Percentiles rank a stretch among this genome's conserved stretches.
phyloP scores from a whole-genome alignment of 2,113 vertebrate species.

The Vimba vimba region DNA sequence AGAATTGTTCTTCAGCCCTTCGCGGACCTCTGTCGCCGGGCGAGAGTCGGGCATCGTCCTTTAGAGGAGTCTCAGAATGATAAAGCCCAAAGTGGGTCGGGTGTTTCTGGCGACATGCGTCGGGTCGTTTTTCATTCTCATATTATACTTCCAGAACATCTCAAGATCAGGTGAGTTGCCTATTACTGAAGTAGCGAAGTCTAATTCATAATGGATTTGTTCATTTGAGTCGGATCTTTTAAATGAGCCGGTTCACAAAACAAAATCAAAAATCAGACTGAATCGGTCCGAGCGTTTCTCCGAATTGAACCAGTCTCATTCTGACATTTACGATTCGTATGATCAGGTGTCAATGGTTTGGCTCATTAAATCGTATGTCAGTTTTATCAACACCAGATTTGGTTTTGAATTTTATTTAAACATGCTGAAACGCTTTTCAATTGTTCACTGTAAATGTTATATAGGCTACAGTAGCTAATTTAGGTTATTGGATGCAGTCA shows the following conservation, averaged over 20 bases:
- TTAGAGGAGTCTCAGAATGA: slow-evolving; percentile 68
- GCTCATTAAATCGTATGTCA: neutral
- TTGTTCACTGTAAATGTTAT: neutral
- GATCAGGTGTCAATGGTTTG: neutral
- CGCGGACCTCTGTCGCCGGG: slow-evolving; percentile 27
- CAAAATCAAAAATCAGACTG: neutral
- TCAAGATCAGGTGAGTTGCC: slow-evolving; percentile 69
- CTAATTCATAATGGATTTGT: neutral
- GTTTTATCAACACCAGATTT: neutral
- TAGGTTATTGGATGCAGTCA: neutral
- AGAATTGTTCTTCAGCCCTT: slow-evolving; percentile 10
- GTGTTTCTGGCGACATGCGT: slow-evolving; percentile 76
- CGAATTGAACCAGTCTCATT: neutral
- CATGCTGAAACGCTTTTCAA: neutral
- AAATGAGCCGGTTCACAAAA: neutral
- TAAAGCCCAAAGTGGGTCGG: slow-evolving; percentile 73
- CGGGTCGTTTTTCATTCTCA: slow-evolving; percentile 74
- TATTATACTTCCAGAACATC: slow-evolving; percentile 78
- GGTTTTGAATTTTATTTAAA: neutral
- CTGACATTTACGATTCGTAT: neutral
- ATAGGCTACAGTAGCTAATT: neutral
- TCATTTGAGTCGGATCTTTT: slow-evolving; percentile 9
- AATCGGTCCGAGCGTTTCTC: neutral
- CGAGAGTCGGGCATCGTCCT: neutral
- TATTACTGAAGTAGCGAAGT: neutral